A percentile compares a stretch with the other conserved stretches of the same genome.
phyloP scores from a whole-genome alignment of 2,113 vertebrate genomes.

The Ictalurus punctatus region DNA sequence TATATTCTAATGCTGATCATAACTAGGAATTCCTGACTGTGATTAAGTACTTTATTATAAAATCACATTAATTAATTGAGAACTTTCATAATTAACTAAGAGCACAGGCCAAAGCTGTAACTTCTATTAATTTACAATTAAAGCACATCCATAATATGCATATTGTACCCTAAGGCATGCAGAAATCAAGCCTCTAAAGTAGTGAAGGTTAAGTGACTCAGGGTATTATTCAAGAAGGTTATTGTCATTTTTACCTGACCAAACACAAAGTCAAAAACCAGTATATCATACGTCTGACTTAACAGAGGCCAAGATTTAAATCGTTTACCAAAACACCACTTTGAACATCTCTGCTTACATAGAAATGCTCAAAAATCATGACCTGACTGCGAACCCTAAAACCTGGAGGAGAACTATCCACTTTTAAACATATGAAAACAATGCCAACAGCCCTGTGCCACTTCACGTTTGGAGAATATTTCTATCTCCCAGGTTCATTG shows the following conservation, averaged over 20 bases:
- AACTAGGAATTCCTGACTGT: conserved; percentile 22
- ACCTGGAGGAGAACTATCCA: not conserved
- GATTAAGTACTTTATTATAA: conserved; percentile 15
- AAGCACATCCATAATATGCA: conserved; percentile 21
- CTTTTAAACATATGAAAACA: not conserved
- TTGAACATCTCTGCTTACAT: not conserved
- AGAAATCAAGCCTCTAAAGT: not conserved
- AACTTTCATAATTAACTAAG: conserved; percentile 31
- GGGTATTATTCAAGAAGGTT: not conserved
- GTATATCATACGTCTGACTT: not conserved
- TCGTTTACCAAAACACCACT: not conserved
- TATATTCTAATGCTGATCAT: conserved; percentile 1
- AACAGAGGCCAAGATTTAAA: not conserved
- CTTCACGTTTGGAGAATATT: not conserved
- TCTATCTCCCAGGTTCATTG: not conserved
- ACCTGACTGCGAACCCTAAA: not conserved
- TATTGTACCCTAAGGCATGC: conserved; percentile 2
- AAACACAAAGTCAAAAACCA: not conserved
- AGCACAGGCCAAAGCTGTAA: conserved; percentile 11
- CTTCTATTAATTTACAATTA: conserved; percentile 37
- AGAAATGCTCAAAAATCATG: not conserved
- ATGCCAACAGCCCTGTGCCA: too few species aligned
- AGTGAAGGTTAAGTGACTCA: not conserved
- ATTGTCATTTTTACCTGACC: not conserved
- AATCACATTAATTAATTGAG: conserved; percentile 20